Conservation (phyloP, 2,113 vertebrate species). For the Camelus dromedarius region DNA sequence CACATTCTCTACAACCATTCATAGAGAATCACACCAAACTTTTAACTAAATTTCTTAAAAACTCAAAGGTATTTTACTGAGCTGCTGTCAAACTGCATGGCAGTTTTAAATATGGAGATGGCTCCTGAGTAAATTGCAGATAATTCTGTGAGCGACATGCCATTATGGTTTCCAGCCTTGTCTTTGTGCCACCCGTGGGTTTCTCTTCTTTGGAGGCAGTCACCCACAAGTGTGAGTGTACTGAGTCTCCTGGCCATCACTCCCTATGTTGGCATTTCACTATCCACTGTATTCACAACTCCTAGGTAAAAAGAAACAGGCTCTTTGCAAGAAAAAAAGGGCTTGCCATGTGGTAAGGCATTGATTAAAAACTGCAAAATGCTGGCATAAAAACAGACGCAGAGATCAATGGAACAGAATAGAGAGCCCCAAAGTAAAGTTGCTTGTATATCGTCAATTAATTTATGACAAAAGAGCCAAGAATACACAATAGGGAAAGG, state of each 20-base stretch:
- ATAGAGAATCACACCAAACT: not conserved
- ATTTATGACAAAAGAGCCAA: not conserved
- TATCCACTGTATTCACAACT: not conserved
- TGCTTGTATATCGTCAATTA: not conserved
- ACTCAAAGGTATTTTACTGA: slow-evolving; percentile 35
- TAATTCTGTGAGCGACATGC: not conserved
- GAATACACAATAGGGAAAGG: not conserved
- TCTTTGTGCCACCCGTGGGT: not conserved
- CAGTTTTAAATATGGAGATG: not conserved
- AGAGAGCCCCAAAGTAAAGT: not conserved
- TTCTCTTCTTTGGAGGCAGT: not conserved
- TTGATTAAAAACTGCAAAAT: slow-evolving; percentile 47
- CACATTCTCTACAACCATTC: slow-evolving; percentile 26
- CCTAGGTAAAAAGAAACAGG: not conserved
- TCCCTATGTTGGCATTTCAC: not conserved
- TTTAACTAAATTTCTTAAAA: slow-evolving; percentile 54
- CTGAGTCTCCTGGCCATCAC: not conserved
- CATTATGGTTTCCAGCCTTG: not conserved
- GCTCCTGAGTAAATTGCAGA: not conserved
- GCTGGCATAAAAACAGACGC: not conserved
- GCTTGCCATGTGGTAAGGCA: not conserved
- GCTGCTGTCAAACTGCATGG: not conserved
- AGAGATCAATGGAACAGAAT: not conserved
- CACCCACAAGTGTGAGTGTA: not conserved
- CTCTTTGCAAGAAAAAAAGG: not conserved